Evolutionary conservation across 2,113 vertebrate species (phyloP).

Genomic region (Ceratotherium simum): DNA sequence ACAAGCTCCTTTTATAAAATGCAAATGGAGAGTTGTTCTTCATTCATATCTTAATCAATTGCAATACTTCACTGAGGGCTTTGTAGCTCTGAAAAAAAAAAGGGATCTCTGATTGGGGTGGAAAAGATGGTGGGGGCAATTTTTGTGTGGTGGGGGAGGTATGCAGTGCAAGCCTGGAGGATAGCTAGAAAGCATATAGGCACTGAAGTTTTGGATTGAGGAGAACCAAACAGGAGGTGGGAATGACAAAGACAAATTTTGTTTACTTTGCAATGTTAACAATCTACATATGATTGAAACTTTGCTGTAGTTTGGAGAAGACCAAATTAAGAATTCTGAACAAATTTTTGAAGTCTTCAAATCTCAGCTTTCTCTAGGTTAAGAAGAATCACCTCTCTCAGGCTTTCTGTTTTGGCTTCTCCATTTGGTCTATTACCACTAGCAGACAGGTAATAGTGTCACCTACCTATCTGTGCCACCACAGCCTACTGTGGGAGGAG

Average conservation of each 20-base stretch:
- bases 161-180: background rate
- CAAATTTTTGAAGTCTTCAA: background rate
- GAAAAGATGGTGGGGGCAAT: background rate
- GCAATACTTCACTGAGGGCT: background rate
- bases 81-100: background rate
- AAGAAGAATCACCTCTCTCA: background rate
- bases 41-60: background rate
- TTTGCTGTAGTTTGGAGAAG: background rate
- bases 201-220: background rate
- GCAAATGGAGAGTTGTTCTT: background rate
- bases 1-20: slow-evolving; percentile 16
- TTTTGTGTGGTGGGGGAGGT: too few relatives aligned
- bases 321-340: background rate
- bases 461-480: background rate
- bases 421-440: background rate
- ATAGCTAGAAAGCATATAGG: background rate
- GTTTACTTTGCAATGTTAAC: background rate
- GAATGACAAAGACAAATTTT: background rate
- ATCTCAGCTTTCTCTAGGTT: background rate
- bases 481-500: background rate
- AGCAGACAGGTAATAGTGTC: background rate
- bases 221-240: background rate
- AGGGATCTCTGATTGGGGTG: background rate
- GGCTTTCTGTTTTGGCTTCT: background rate
- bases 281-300: background rate